Evolutionary conservation across 2,888 invertebrate genomes (phyloP), one percentile per base, ranked within the genome.

Genomic region (Malacosoma neustria): DNA sequence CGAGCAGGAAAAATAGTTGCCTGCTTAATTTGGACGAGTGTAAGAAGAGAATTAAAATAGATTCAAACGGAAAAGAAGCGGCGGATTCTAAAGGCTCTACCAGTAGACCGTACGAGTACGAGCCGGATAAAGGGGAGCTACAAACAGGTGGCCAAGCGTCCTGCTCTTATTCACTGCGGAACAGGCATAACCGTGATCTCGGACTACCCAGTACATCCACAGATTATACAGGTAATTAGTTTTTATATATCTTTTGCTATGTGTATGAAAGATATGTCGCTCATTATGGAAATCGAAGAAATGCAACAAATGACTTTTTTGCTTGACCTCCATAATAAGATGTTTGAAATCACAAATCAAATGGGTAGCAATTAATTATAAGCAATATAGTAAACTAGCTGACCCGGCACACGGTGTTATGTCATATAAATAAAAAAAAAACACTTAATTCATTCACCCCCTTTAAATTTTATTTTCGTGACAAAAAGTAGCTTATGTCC

Each of bases 41-140:
- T 52, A 67, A 73, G 54, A 77, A 86, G 66, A 82, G 75, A 66
- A 79, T 85, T 67, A 89, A 88, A 81, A 86, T 87, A 81, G 87
- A 87, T 67, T 49, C 68, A 54, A 73, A 70, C 57, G 74, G 61
- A 60, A 85, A 67, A 51, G 69, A 75, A 33, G 54, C 53, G 33
- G 50, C 63, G 30, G 73, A 72, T 29, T 47, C 64, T 7, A 65
- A 66, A 45, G 64, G 63, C 45, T 55, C 57, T 42, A 67, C 66
- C 39, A 60, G 52, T 43, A 66, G 57, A 43, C 50, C 59, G 38
- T 57, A 57, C 12, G 69, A 65, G 46, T 57, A 65, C 57, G 75
- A 77, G 45, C 48, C 62, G 38, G 76, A 85, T 32, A 66, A 57
- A 57, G 54, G 57, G 22, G 71, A 70, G 41, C 51, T 63, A 45